Evolutionary conservation across 2,797 vertebrate genomes (phyloP), one percentile per base, ranked within the genome.

Genomic region (Rhincodon typus): DNA sequence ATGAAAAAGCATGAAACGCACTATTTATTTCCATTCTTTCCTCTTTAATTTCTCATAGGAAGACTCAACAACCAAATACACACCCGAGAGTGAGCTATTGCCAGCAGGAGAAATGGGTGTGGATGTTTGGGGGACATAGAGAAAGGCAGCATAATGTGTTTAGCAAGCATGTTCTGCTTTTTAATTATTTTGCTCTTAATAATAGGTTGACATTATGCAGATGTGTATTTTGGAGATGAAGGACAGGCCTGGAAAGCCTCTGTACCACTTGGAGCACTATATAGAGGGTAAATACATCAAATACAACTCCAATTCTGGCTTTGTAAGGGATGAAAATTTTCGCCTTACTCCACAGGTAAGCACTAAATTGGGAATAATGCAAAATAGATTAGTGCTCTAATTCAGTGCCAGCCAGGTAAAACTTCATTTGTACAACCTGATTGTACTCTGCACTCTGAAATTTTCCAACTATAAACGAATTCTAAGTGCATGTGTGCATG

Each of bases 281-380:
- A 99, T 99, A 3, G 99, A 99, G 97, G 99, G 99, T 95, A 99
- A 99, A 96, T 99, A 99, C 97, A 99, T 99, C 97, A 99, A 99
- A 96, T 99, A 99, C 97, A 99, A 99, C 98, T 99, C 99, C 94
- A 99, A 99, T 97, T 99, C 99, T 0, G 99, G 99, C 96, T 99
- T 99, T 1, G 99, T 99, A 96, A 98, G 98, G 27, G 99, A 99
- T 0, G 99, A 99, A 96, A 98, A 99, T 97, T 97, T 99, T 96
- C 98, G 99, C 30, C 98, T 99, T 79, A 99, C 99, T 0, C 99
- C 99, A 0, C 99, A 99, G 98, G 99, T 99, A 96, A 96, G 97
- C 2, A 4, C 42, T 46, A 46, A 38, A 46, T 84, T 46, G 82
- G 21, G 4, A 23, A 46, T 46, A 84, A 42, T 84, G 42, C 82